Percentiles rank a stretch among this genome's conserved stretches.
phyloP scores from a whole-genome alignment of 2,113 vertebrate genomes.

The Lipophrys pholis region DNA sequence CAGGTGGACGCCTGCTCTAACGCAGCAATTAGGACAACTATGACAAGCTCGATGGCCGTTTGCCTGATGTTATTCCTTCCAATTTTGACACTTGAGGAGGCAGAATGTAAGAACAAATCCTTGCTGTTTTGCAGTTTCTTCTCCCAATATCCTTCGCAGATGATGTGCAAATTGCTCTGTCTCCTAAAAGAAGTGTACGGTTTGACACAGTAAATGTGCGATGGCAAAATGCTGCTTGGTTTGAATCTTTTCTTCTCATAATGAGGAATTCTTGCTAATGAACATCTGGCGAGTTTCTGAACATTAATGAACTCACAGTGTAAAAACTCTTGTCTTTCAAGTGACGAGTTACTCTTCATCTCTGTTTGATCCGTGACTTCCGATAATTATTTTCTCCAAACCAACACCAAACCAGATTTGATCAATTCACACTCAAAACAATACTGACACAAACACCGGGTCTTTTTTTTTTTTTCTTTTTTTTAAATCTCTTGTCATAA shows the following conservation, averaged over 20 bases:
- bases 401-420: too few species aligned
- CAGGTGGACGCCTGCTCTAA: conserved; percentile 40
- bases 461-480: too few species aligned
- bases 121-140: conserved; percentile 8
- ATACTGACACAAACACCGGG: too few species aligned
- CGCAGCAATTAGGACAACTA: conserved; percentile 63
- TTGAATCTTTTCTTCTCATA: conserved; percentile 18
- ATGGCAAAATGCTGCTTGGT: background rate
- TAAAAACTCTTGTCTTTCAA: conserved; percentile 2
- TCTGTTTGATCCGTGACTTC: background rate
- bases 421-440: too few species aligned
- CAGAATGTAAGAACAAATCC: conserved; percentile 16
- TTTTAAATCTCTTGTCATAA: too few species aligned
- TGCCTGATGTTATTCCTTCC: conserved; percentile 12
- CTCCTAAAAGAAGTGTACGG: background rate
- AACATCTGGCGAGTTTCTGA: background rate
- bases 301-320: too few species aligned
- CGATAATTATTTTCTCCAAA: too few species aligned
- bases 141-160: conserved; percentile 10
- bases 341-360: background rate
- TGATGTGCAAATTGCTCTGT: background rate
- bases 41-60: conserved; percentile 37
- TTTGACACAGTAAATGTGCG: background rate
- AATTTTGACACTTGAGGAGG: conserved; percentile 37
- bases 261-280: conserved; percentile 14